Percentiles rank a stretch among this genome's conserved stretches.
These are phyloP conservation scores for Bubo scandiacus DNA, from an alignment of 2,113 vertebrate species.

Conservation along the genomic window DNA sequence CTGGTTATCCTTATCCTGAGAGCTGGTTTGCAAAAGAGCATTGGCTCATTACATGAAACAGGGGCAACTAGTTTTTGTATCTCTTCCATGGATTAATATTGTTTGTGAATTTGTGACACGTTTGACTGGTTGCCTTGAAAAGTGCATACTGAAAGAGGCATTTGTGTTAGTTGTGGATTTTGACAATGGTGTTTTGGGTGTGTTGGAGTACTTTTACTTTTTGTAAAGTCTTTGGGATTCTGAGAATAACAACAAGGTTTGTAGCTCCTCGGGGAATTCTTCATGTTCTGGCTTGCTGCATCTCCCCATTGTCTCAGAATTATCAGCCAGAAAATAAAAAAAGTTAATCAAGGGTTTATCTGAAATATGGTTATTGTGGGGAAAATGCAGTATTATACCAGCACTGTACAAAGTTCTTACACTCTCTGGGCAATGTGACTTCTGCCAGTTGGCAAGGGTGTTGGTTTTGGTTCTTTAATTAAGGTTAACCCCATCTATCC, in stretches of 20 bases:
- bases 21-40: neutral
- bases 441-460: neutral
- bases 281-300: neutral
- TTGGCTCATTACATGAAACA: neutral
- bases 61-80: neutral
- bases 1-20: neutral
- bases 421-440: neutral
- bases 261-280: neutral
- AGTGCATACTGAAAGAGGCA: neutral
- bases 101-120: neutral
- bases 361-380: neutral
- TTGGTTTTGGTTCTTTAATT: slow-evolving; percentile 20
- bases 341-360: neutral
- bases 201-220: neutral
- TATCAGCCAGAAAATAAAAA: neutral
- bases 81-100: neutral
- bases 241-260: neutral
- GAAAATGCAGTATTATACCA: neutral
- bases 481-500: neutral
- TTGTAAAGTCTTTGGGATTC: neutral
- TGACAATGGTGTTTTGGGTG: neutral
- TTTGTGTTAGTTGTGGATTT: neutral
- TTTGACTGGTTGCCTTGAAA: neutral
- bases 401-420: neutral
- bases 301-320: neutral